Percentiles rank a stretch among this genome's conserved stretches.
Evolutionary conservation across 2,113 vertebrate species (phyloP).

Genomic region (Bos javanicus): DNA sequence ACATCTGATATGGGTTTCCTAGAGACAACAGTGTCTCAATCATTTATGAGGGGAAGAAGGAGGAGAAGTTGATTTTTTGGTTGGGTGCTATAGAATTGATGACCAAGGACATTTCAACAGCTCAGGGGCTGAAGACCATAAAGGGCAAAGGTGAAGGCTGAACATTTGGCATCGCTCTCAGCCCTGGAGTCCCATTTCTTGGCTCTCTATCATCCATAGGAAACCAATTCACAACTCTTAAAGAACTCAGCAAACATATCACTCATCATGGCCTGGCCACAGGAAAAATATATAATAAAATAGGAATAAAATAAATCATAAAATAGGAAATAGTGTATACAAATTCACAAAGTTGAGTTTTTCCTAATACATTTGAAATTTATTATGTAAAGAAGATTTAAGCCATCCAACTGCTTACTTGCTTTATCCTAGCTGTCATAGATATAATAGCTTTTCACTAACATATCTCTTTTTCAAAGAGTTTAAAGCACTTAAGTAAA

Average conservation of each 20-base stretch:
- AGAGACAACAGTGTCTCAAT: slow-evolving; percentile 46
- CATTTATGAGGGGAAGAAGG: slow-evolving; percentile 16
- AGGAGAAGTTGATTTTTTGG: slow-evolving; percentile 65
- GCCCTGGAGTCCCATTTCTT: slow-evolving; percentile 53
- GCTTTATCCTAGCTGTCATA: background rate
- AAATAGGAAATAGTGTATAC: background rate
- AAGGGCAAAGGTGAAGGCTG: slow-evolving; percentile 51
- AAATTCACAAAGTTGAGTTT: background rate
- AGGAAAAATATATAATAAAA: background rate
- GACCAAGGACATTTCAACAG: slow-evolving; percentile 73
- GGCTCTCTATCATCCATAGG: slow-evolving; percentile 61
- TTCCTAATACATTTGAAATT: background rate
- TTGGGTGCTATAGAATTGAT: slow-evolving; percentile 72
- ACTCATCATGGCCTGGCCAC: background rate
- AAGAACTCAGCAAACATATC: slow-evolving; percentile 35
- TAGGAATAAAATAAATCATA: background rate
- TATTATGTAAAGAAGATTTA: background rate
- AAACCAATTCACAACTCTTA: slow-evolving; percentile 68
- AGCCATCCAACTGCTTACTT: background rate
- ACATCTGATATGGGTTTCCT: slow-evolving; percentile 17
- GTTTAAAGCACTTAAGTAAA: slow-evolving; percentile 12
- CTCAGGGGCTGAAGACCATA: slow-evolving; percentile 53
- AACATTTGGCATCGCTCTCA: slow-evolving; percentile 73
- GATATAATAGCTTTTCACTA: background rate
- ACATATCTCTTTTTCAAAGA: background rate